Percentiles rank a stretch among this genome's conserved stretches.
Conservation (phyloP, 1,140 invertebrate genomes). For the Drosophila lacteicornis region DNA sequence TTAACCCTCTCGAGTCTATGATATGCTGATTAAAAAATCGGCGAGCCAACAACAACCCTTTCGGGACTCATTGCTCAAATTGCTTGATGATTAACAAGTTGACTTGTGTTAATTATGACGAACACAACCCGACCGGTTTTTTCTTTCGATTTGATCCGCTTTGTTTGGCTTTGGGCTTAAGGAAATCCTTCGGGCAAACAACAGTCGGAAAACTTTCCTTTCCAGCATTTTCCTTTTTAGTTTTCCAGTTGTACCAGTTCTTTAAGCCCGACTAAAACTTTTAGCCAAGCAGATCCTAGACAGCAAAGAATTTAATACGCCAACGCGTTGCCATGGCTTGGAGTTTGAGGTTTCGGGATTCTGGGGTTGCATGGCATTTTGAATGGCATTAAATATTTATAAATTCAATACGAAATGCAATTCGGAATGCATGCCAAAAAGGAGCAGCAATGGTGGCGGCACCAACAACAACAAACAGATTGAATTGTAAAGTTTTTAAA, state of each 20-base stretch:
- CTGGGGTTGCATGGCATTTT: constrained; percentile 79
- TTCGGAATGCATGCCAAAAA: constrained; percentile 79
- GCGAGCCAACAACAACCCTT: constrained; percentile 70
- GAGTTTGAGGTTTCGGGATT: constrained; percentile 15
- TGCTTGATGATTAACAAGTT: constrained; percentile 81
- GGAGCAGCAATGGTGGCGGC: background rate
- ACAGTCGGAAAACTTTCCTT: constrained; percentile 25
- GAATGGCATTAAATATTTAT: constrained; percentile 84
- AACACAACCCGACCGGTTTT: constrained; percentile 50
- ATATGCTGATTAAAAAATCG: constrained; percentile 81
- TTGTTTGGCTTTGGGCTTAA: constrained; percentile 34
- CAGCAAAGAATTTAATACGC: constrained; percentile 64
- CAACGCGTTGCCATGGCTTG: constrained; percentile 40
- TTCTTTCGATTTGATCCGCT: background rate
- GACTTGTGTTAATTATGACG: constrained; percentile 77
- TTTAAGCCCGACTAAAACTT: constrained; percentile 40
- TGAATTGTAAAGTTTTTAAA: constrained; percentile 82
- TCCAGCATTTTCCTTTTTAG: constrained; percentile 1
- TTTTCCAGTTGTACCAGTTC: constrained; percentile 2
- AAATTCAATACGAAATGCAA: constrained; percentile 84
- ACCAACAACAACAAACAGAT: constrained; percentile 43
- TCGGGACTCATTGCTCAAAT: constrained; percentile 59
- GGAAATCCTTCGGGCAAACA: constrained; percentile 66
- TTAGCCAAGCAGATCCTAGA: constrained; percentile 55
- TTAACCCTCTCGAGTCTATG: constrained; percentile 52